These are phyloP conservation scores for Ctenopoma kingsleyae DNA, from an alignment of 2,797 vertebrate species.

Conservation along the genomic window DNA sequence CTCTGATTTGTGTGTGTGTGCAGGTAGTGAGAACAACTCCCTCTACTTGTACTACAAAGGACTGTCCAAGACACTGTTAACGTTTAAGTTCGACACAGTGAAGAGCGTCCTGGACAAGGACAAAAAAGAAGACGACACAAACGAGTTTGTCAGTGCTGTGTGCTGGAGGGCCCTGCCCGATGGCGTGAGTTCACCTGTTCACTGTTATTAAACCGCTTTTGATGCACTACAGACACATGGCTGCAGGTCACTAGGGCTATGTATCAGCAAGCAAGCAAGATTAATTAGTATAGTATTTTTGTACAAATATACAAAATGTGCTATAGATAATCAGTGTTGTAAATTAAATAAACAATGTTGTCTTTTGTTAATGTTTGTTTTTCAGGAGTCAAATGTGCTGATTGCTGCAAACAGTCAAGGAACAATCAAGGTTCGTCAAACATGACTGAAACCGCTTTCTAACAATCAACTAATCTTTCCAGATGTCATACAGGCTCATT, in stretches of 20 bases:
- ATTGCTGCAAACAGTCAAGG: constrained; percentile 99
- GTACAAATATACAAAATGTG: background rate
- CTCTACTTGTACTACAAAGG: constrained; percentile 99
- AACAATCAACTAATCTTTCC: too few relatives aligned
- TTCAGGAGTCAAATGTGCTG: constrained; percentile 97
- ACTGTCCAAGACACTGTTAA: constrained; percentile 98
- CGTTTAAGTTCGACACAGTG: constrained; percentile 98
- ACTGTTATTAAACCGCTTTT: background rate
- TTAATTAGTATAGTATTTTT: too few relatives aligned
- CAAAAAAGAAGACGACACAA: constrained; percentile 98
- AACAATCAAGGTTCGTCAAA: constrained; percentile 95
- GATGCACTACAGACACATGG: too few relatives aligned
- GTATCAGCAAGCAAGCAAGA: too few relatives aligned
- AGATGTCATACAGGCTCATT: too few relatives aligned
- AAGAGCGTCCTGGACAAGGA: constrained; percentile 99
- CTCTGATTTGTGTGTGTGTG: background rate
- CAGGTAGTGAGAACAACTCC: constrained; percentile 99
- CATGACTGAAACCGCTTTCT: too few relatives aligned
- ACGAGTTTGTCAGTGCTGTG: constrained; percentile 98
- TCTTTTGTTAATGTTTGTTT: constrained; percentile 41
- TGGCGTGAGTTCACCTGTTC: constrained; percentile 86
- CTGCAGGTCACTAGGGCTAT: too few relatives aligned
- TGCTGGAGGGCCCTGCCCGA: constrained; percentile 98
- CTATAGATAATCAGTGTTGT: background rate
- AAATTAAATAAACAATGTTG: background rate